Percentiles rank a stretch among this genome's conserved stretches.
Evolutionary conservation across 2,888 invertebrate species (phyloP).

Genomic region (Hylaea fasciaria): DNA sequence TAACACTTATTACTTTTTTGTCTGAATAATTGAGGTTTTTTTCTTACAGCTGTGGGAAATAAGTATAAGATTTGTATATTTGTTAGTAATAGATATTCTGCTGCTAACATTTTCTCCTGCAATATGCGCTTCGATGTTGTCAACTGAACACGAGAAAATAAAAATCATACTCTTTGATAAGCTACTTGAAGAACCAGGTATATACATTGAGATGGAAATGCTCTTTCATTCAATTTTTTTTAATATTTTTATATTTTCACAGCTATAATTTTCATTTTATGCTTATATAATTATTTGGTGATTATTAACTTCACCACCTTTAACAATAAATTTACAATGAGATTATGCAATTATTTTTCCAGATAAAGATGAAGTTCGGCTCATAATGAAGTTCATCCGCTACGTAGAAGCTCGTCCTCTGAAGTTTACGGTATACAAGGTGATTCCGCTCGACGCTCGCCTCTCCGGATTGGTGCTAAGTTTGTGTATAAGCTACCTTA

Average conservation of each 20-base stretch:
- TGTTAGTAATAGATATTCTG: background rate
- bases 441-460: constrained; percentile 39
- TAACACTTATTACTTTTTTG: too few species aligned
- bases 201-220: background rate
- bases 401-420: constrained; percentile 33
- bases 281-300: too few species aligned
- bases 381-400: constrained; percentile 17
- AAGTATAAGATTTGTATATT: background rate
- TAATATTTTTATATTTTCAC: too few species aligned
- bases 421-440: constrained; percentile 28
- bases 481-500: constrained; percentile 43
- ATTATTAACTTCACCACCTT: too few species aligned
- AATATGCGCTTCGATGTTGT: constrained; percentile 14
- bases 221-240: too few species aligned
- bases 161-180: constrained; percentile 17
- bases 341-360: background rate
- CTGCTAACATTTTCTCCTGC: constrained; percentile 11
- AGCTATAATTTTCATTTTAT: too few species aligned
- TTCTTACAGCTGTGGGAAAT: background rate
- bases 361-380: constrained; percentile 1
- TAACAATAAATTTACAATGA: too few species aligned
- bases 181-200: constrained; percentile 12
- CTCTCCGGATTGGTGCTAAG: constrained; percentile 33
- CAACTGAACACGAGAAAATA: constrained; percentile 4
- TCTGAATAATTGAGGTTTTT: background rate